These are phyloP conservation scores for Conopomorpha cramerella DNA, from an alignment of 1,140 invertebrate species.

Conservation along the genomic window DNA sequence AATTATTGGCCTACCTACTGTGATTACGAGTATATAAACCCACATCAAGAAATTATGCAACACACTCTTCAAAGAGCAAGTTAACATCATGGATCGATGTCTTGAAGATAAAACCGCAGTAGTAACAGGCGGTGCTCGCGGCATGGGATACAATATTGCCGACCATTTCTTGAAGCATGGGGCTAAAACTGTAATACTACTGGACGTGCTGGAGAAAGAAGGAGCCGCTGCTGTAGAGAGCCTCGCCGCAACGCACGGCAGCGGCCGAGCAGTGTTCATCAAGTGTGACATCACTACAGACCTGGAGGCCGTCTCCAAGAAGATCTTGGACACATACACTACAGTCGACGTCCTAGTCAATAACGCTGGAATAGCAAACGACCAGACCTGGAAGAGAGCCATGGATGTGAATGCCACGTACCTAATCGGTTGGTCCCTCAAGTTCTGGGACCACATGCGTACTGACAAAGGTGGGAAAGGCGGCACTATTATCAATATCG, in stretches of 20 bases:
- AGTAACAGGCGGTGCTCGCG: slow-evolving; percentile 5
- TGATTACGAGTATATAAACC: too few species aligned
- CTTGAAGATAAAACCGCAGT: slow-evolving; percentile 4
- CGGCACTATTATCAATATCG: slow-evolving; percentile 66
- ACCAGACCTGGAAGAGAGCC: slow-evolving; percentile 34
- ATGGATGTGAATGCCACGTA: slow-evolving; percentile 13
- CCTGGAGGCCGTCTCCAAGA: too few species aligned
- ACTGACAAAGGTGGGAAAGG: slow-evolving; percentile 61
- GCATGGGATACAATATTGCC: slow-evolving; percentile 4
- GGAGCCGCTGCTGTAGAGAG: neutral
- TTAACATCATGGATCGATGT: too few species aligned
- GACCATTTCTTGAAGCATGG: slow-evolving; percentile 5
- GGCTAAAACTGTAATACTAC: slow-evolving; percentile 2
- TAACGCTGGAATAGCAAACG: slow-evolving; percentile 60
- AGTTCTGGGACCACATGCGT: too few species aligned
- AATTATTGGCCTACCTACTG: too few species aligned
- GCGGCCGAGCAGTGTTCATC: slow-evolving; percentile 23
- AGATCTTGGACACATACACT: slow-evolving; percentile 29
- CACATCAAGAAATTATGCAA: too few species aligned
- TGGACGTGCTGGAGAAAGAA: slow-evolving; percentile 1
- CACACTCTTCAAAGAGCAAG: too few species aligned
- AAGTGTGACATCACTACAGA: slow-evolving; percentile 46
- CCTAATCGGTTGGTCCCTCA: slow-evolving; percentile 12
- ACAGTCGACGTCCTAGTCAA: slow-evolving; percentile 58
- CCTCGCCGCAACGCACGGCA: slow-evolving; percentile 36